Percentiles rank a stretch among this genome's conserved stretches.
Conservation (phyloP, 2,888 invertebrate genomes). For the Machimus atricapillus region DNA sequence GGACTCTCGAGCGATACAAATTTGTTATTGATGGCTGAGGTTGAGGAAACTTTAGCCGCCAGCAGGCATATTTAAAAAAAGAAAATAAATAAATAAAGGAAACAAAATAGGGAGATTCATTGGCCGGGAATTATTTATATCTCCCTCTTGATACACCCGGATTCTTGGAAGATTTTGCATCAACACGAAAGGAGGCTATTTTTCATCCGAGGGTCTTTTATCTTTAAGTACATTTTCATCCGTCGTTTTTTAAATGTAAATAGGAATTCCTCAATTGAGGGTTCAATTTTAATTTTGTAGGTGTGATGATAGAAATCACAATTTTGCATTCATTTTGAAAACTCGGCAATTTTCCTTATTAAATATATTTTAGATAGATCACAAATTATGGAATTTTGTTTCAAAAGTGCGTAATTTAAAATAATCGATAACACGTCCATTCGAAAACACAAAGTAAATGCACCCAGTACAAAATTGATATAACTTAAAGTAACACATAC, state of each 20-base stretch:
- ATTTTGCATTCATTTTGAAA: not conserved
- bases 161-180: not conserved
- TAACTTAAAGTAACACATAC: too few species aligned
- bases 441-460: too few species aligned
- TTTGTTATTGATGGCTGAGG: slow-evolving; percentile 44
- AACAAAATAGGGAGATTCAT: slow-evolving; percentile 15
- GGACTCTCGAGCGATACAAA: slow-evolving; percentile 41
- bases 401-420: too few species aligned
- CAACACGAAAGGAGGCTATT: not conserved
- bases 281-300: not conserved
- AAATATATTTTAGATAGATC: not conserved
- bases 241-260: not conserved
- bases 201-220: slow-evolving; percentile 19
- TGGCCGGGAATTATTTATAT: slow-evolving; percentile 34
- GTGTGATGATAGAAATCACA: not conserved
- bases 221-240: slow-evolving; percentile 6
- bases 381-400: too few species aligned
- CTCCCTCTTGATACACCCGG: slow-evolving; percentile 4
- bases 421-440: too few species aligned
- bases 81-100: not conserved
- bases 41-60: slow-evolving; percentile 36
- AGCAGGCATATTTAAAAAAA: slow-evolving; percentile 35
- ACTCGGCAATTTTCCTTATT: not conserved
- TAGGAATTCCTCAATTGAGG: not conserved
- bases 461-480: too few species aligned